Evolutionary conservation across 2,888 invertebrate genomes (phyloP).

Genomic region (Tachystola acroxantha): DNA sequence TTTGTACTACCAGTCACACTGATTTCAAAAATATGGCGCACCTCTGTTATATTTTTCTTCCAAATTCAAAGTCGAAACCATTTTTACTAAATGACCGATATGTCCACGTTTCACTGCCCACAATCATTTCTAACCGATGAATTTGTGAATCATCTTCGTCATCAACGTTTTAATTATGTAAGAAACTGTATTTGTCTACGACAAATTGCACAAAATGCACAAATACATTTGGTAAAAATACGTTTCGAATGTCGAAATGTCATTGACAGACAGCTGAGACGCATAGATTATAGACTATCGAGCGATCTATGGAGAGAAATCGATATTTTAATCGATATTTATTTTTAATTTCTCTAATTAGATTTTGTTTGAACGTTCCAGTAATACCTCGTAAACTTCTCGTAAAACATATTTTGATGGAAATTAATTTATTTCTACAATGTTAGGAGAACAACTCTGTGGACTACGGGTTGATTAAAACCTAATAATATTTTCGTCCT

Average conservation of each 20-base stretch:
- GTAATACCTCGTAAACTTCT: too few species aligned
- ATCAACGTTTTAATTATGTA: constrained; percentile 29
- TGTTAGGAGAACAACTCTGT: too few species aligned
- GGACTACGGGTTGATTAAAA: too few species aligned
- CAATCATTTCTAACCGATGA: constrained; percentile 6
- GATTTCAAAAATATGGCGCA: constrained; percentile 30
- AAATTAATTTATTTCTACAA: too few species aligned
- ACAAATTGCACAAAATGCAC: constrained; percentile 23
- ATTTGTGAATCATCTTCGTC: not conserved
- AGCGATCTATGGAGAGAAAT: constrained; percentile 57
- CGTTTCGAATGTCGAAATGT: constrained; percentile 59
- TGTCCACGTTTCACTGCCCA: constrained; percentile 2
- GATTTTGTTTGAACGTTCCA: too few species aligned
- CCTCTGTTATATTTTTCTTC: constrained; percentile 70
- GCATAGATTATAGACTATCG: constrained; percentile 50
- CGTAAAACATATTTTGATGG: too few species aligned
- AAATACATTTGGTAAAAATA: constrained; percentile 52
- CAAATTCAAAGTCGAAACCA: constrained; percentile 67
- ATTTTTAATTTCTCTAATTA: too few species aligned
- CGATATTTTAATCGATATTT: constrained; percentile 48
- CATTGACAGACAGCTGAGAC: constrained; percentile 72
- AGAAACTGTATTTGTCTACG: constrained; percentile 31
- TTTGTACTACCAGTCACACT: constrained; percentile 21
- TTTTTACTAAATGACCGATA: constrained; percentile 30
- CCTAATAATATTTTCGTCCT: too few species aligned